Conservation (phyloP, 2,113 vertebrate genomes). For the Numida meleagris region DNA sequence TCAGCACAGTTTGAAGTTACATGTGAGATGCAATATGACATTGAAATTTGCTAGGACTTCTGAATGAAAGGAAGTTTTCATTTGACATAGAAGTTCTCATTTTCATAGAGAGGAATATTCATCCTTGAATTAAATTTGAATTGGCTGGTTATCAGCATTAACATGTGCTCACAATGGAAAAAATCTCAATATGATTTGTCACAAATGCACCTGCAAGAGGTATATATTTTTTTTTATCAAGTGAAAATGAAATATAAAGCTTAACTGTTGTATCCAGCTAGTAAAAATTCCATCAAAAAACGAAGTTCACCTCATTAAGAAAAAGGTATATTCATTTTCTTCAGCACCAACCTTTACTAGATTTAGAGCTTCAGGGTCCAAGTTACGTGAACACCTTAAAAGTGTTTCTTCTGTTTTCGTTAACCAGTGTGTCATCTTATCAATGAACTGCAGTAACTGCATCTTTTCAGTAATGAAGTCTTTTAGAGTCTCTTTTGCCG, state of each 20-base stretch:
- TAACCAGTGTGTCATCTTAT: conserved; percentile 82
- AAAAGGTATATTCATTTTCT: background rate
- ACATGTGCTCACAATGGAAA: background rate
- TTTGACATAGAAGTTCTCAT: too few relatives aligned
- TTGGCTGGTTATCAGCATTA: background rate
- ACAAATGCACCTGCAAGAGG: background rate
- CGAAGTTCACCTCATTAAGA: background rate
- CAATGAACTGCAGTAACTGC: conserved; percentile 85
- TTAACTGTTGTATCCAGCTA: too few relatives aligned
- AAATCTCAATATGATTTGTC: background rate
- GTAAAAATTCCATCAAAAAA: too few relatives aligned
- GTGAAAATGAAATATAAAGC: too few relatives aligned
- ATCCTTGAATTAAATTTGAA: background rate
- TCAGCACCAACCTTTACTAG: conserved; percentile 85
- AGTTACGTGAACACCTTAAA: conserved; percentile 71
- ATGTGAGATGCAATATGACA: background rate
- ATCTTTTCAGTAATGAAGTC: conserved; percentile 87
- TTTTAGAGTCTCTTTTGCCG: conserved; percentile 85
- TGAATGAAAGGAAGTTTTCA: background rate
- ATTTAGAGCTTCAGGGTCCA: conserved; percentile 82
- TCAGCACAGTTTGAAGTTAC: background rate
- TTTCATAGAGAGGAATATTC: background rate
- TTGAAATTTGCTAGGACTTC: background rate
- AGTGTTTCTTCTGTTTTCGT: conserved; percentile 81
- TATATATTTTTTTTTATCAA: too few relatives aligned